These are phyloP conservation scores for Esperia sulphurella DNA, from an alignment of 2,888 invertebrate species.

Conservation along the genomic window DNA sequence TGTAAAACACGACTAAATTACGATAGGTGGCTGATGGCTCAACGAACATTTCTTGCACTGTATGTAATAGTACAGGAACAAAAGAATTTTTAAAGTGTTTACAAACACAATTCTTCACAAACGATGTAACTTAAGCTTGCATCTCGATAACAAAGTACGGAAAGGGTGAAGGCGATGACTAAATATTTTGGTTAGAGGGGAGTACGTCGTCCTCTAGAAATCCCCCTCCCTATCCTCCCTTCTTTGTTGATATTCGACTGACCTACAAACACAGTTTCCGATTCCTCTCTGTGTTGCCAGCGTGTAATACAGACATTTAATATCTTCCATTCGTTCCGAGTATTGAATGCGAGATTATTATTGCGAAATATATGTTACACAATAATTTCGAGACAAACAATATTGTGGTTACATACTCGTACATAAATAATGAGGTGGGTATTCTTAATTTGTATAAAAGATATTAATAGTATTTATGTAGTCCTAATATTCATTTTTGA, in stretches of 20 bases:
- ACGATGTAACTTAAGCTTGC: conserved; percentile 2
- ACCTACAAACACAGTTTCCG: conserved; percentile 69
- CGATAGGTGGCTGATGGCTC: too few species aligned
- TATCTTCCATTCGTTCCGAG: neutral
- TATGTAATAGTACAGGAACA: too few species aligned
- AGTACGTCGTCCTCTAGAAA: conserved; percentile 23
- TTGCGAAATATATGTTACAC: neutral
- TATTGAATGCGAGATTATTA: neutral
- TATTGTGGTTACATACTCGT: too few species aligned
- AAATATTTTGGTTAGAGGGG: conserved; percentile 22
- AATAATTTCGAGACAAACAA: neutral
- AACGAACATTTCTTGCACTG: too few species aligned
- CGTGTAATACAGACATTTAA: neutral
- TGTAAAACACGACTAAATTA: too few species aligned
- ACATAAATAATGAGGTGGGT: too few species aligned
- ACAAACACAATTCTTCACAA: neutral
- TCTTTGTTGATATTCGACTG: conserved; percentile 62
- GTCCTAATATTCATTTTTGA: too few species aligned
- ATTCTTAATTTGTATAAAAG: too few species aligned
- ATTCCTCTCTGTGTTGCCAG: conserved; percentile 14
- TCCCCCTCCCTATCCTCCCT: conserved; percentile 30
- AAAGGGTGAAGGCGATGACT: conserved; percentile 23
- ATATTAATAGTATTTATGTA: too few species aligned
- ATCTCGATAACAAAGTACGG: conserved; percentile 11
- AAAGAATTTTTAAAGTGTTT: neutral